Conservation (phyloP, 2,797 vertebrate species). For the Choloepus didactylus region DNA sequence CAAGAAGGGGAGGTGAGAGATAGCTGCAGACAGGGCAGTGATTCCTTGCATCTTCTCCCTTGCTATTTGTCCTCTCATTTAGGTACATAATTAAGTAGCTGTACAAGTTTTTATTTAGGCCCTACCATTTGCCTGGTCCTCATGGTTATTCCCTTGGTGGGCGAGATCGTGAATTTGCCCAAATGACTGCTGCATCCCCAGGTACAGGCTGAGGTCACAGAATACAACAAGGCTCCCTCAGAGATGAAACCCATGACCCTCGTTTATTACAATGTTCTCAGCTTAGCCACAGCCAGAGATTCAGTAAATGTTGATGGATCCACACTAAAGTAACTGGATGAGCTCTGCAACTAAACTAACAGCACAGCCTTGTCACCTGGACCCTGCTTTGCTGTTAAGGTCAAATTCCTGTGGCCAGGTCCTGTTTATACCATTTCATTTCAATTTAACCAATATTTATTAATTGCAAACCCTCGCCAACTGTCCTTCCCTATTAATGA, state of each 20-base stretch:
- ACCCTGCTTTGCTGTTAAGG: background rate
- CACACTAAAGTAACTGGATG: background rate
- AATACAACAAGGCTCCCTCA: background rate
- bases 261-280: too few relatives aligned
- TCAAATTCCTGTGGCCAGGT: background rate
- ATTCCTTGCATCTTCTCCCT: fast-evolving
- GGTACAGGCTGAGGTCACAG: background rate
- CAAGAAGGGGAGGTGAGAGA: fast-evolving
- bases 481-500: fast-evolving
- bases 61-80: fast-evolving
- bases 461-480: fast-evolving
- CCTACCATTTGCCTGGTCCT: background rate
- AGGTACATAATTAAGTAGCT: too few relatives aligned
- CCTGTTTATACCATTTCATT: background rate
- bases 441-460: fast-evolving
- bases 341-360: background rate
- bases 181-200: background rate
- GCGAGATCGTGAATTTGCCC: background rate
- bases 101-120: too few relatives aligned
- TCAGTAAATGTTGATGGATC: too few relatives aligned
- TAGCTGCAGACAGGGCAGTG: background rate
- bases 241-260: fast-evolving
- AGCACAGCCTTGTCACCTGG: fast-evolving
- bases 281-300: background rate
- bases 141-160: background rate